Evolutionary conservation across 2,113 vertebrate species (phyloP), one percentile per base, ranked within the genome.

Genomic region (Albula glossodonta): DNA sequence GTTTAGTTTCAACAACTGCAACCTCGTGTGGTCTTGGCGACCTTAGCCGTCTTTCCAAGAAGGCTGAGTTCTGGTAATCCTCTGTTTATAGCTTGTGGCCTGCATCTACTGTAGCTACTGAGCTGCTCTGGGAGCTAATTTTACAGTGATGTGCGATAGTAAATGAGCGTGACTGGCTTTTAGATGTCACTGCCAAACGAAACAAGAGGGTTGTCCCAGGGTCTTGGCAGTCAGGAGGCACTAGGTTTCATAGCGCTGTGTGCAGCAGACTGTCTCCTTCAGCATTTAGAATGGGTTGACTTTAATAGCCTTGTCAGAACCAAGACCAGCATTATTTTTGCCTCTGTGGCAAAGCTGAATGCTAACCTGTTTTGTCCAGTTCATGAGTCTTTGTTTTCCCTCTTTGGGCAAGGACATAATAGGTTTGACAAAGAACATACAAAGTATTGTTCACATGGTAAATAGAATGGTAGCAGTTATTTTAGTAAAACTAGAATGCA

Each of bases 1-100:
- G 70, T 86, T 81, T 84, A 88, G 85, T 82, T 19, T 22, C 90
- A 53, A 87, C 85, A 6, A 81, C 53, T 25, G 81, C 82, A 48
- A 51, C 50, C 31, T 84, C 56, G 85, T 80, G 66, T 90, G 25
- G 52, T 53, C 81, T 81, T 80, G 53, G 83, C 79, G 84, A 84
- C 70, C 11, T 22, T 85, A 77, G 86, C 88, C 84, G 85, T 85
- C 49, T 92, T 93, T 87, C 90, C 90, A 0, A 41, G 89, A 89
- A 85, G 79, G 56, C 81, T 83, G 87, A 86, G 87, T 90, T 90
- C 22, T 1, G 78, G 74, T 89, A 89, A 89, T 89, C 84, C 81
- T 88, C 70, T 89, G 87, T 91, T 91, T 89, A 89, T 90, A 90
- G 90, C 85, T 89, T 88, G 85, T 86, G 85, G 87, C 88, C 85